These are phyloP conservation scores for Drosophila emarginata DNA, from an alignment of 2,888 invertebrate genomes.

Conservation along the genomic window DNA sequence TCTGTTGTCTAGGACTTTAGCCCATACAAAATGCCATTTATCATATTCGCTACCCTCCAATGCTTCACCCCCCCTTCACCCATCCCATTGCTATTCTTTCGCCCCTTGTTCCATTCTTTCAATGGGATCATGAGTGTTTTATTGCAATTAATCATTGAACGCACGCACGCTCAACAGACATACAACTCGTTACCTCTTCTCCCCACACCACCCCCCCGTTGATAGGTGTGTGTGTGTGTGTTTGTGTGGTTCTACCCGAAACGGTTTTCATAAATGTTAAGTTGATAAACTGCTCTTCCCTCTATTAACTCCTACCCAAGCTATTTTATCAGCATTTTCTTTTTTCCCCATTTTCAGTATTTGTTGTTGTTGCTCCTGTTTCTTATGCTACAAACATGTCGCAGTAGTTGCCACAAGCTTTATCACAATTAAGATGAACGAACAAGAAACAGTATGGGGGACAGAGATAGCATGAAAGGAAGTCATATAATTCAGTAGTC, in stretches of 20 bases:
- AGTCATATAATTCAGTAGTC: conserved; percentile 20
- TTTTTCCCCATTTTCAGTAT: conserved; percentile 19
- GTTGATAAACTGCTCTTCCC: conserved; percentile 73
- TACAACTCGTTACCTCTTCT: conserved; percentile 52
- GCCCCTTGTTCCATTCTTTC: conserved; percentile 30
- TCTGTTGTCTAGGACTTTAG: conserved; percentile 17
- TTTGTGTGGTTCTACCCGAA: conserved; percentile 18
- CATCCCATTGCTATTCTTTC: neutral
- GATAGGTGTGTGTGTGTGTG: conserved; percentile 27
- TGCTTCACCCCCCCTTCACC: conserved; percentile 13
- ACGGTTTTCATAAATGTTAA: conserved; percentile 43
- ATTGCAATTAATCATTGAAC: conserved; percentile 81
- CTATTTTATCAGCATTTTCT: conserved; percentile 19
- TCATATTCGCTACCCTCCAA: conserved; percentile 68
- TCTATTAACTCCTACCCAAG: conserved; percentile 62
- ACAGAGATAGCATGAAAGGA: conserved; percentile 22
- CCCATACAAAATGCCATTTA: conserved; percentile 74
- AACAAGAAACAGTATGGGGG: conserved; percentile 15
- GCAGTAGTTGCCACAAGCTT: conserved; percentile 40
- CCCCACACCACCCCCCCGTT: conserved; percentile 8
- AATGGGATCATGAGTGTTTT: conserved; percentile 79
- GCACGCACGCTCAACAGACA: conserved; percentile 63
- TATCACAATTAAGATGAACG: conserved; percentile 52
- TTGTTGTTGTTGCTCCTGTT: conserved; percentile 38
- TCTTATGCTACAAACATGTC: conserved; percentile 51